phyloP scores from a whole-genome alignment of 1,140 invertebrate genomes.

The Conus betulinus region DNA sequence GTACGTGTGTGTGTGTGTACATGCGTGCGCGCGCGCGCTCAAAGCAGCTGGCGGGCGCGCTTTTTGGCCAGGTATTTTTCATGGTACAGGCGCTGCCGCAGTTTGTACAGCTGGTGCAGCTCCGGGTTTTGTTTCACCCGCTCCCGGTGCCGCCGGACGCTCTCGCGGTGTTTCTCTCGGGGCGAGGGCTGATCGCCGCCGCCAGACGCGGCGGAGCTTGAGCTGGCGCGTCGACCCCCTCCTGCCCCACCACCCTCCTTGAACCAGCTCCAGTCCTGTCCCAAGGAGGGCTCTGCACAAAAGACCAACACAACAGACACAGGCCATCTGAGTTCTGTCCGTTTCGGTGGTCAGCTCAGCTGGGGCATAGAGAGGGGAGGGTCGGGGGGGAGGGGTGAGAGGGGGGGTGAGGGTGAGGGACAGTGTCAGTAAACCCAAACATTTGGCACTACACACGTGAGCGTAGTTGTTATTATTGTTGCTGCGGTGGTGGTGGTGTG shows the following conservation, averaged over 20 bases:
- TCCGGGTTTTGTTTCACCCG: neutral
- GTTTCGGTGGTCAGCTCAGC: neutral
- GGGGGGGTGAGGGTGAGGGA: too few relatives aligned
- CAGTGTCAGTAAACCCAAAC: too few relatives aligned
- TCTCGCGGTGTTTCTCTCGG: neutral
- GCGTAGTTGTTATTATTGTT: too few relatives aligned
- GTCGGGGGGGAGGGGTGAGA: too few relatives aligned
- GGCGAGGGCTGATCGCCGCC: neutral
- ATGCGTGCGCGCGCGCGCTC: too few relatives aligned
- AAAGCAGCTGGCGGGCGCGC: neutral
- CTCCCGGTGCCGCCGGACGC: neutral
- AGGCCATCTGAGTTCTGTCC: neutral
- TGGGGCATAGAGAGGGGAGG: too few relatives aligned
- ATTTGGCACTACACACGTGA: too few relatives aligned
- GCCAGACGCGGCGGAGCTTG: neutral
- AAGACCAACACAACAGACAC: neutral
- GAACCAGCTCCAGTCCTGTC: neutral
- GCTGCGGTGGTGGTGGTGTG: too few relatives aligned
- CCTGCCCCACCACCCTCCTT: neutral
- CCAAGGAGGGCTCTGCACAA: neutral
- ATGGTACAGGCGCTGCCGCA: conserved; percentile 2
- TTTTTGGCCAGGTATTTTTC: neutral
- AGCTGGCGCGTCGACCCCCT: neutral
- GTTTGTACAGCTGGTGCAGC: conserved; percentile 4
- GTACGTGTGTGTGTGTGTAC: too few relatives aligned